Evolutionary conservation across 2,113 vertebrate genomes (phyloP), one percentile per base, ranked within the genome.

Genomic region (Nestor notabilis): DNA sequence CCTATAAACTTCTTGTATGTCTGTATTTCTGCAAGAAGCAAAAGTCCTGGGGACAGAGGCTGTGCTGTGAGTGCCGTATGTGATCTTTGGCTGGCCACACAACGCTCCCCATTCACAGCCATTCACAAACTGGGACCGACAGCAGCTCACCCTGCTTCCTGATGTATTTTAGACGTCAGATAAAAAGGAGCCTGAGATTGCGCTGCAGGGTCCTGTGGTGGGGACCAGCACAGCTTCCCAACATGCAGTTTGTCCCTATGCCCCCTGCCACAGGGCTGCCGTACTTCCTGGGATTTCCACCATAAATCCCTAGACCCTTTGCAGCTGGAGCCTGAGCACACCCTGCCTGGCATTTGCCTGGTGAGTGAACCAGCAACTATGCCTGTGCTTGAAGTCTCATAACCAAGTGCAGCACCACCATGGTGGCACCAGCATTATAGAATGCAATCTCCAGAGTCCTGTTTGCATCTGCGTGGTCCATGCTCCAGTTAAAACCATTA

Each of bases 41-140:
- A 84, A 91, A 74, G 76, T 96, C 80, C 47, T 2, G 4, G 65
- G 93, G 92, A 96, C 93, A 96, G 87, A 90, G 95, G 91, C 90
- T 11, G 87, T 0, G 90, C 92, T 93, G 92, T 87, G 15, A 83
- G 53, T 39, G 83, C 90, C 4, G 37, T 18, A 6, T 85, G 85
- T 78, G 84, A 92, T 94, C 84, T 82, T 93, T 94, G 87, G 93
- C 91, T 52, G 79, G 71, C 55, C 3, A 8, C 83, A 93, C 93
- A 94, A 92, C 44, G 60, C 61, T 90, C 72, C 55, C 90, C 75
- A 81, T 97, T 96, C 95, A 95, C 66, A 92, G 12, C 83, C 88
- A 80, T 50, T 90, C 80, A 84, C 89, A 79, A 33, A 33, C 61
- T 11, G 41, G 58, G 31, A 16, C 84, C 20, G 74, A 72, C 74